phyloP scores from a whole-genome alignment of 2,888 invertebrate species.

The Taphrorychus bicolor region DNA sequence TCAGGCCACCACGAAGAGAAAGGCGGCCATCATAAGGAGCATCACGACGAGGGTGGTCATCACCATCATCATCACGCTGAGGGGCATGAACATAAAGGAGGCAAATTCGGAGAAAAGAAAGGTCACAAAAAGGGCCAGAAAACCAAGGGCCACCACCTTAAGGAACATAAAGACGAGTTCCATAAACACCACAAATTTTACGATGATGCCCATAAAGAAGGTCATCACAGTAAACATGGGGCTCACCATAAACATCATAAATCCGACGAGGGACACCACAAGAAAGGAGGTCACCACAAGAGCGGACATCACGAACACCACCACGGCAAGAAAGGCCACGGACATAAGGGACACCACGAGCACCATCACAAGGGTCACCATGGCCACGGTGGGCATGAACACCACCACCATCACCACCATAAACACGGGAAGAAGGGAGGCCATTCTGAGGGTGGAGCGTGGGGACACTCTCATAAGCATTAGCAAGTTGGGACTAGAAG shows the following conservation, averaged over 20 bases:
- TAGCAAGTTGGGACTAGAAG: neutral
- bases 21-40: slow-evolving; percentile 80
- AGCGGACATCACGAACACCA: slow-evolving; percentile 80
- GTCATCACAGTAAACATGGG: slow-evolving; percentile 84
- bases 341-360: slow-evolving; percentile 82
- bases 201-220: slow-evolving; percentile 85
- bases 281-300: slow-evolving; percentile 81
- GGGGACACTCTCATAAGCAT: slow-evolving; percentile 62
- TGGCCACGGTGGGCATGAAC: slow-evolving; percentile 78
- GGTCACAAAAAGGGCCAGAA: slow-evolving; percentile 85
- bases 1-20: slow-evolving; percentile 78
- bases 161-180: slow-evolving; percentile 86
- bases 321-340: slow-evolving; percentile 81
- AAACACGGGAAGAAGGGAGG: slow-evolving; percentile 81
- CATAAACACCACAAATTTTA: slow-evolving; percentile 89
- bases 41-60: slow-evolving; percentile 77
- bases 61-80: slow-evolving; percentile 79
- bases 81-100: slow-evolving; percentile 79
- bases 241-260: slow-evolving; percentile 80
- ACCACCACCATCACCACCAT: slow-evolving; percentile 76
- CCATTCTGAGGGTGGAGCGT: slow-evolving; percentile 77
- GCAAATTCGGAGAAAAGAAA: slow-evolving; percentile 80
- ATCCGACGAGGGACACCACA: slow-evolving; percentile 77
- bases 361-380: slow-evolving; percentile 83
- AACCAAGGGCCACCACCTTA: slow-evolving; percentile 81